Base-by-base conservation (phyloP, 2,113 vertebrate species). In the Bubo bubo region DNA sequence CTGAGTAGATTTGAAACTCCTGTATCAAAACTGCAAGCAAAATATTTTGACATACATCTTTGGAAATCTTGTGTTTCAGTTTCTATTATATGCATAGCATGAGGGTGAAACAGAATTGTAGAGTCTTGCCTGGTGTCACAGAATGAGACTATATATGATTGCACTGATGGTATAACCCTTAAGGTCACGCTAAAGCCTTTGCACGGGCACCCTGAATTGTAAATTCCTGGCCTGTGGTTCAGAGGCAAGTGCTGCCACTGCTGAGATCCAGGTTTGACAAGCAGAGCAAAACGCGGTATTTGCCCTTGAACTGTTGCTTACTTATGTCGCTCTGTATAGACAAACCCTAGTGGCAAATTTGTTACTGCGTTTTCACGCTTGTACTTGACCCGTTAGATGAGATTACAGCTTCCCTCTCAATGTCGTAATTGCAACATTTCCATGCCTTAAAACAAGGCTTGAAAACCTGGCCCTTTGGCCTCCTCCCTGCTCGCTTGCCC, bases 131-230 rank as follows among this genome's bases (percentile, higher is more conserved):
- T 30, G 23, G 18, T 39, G 83, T 52, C 55, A 17, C 45, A 63
- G 76, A 12, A 9, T 8, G 55, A 50, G 55, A 28, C 14, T 2
- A 47, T 32, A 34, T 3, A 1, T 7, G 10, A 16, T 32, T 56
- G 32, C 55, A 11, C 24, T 83, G 79, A 16, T 12, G 41, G 24
- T 22, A 13, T 11, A 55, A 18, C 60, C 24, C 30, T 63, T 15
- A 4, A 50, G 43, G 39, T 60, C 62, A n/a, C 35, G 10, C 28
- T 24, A 20, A 68, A 16, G 14, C 43, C 28, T 43, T 28, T 26
- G 43, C 5, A 2, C 8, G 23, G 21, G 52, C 35, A 74, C 50
- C 56, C 4, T 1, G 4, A 14, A 43, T 12, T 5, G 0, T 1
- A 6, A 12, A 14, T 22, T 53, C 75, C 63, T 55, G n/a, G 22